Evolutionary conservation across 1,140 invertebrate genomes (phyloP).

Genomic region (Ctenoplectra terminalis): DNA sequence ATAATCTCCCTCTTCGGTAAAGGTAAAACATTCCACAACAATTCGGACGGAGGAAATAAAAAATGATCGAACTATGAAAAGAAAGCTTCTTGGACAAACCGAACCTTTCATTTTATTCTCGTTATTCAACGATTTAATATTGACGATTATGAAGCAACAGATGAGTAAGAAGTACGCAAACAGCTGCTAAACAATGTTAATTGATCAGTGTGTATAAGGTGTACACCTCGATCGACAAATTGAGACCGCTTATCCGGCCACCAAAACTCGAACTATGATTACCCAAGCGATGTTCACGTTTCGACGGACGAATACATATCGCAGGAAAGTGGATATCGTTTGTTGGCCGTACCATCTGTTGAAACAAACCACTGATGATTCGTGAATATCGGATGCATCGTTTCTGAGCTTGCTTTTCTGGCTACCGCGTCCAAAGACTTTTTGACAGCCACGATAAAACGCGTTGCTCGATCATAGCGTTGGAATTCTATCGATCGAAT

Average conservation of each 20-base stretch:
- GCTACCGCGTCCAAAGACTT: background rate
- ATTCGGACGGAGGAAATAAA: too few species aligned
- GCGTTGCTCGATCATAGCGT: background rate
- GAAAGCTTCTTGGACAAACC: too few species aligned
- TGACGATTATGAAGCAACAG: too few species aligned
- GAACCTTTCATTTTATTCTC: too few species aligned
- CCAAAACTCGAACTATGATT: background rate
- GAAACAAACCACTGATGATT: background rate
- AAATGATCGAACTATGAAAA: too few species aligned
- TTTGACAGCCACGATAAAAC: background rate
- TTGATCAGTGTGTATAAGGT: background rate
- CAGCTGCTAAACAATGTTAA: too few species aligned
- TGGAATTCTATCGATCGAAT: too few species aligned
- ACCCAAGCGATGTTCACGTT: background rate
- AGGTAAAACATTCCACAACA: too few species aligned
- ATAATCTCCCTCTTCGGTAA: too few species aligned
- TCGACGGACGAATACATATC: conserved; percentile 6
- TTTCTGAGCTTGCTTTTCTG: background rate
- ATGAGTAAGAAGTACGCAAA: too few species aligned
- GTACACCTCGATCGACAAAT: conserved; percentile 9
- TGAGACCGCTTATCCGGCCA: background rate
- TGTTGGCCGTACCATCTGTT: background rate
- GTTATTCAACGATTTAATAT: too few species aligned
- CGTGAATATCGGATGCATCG: background rate
- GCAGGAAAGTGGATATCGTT: conserved; percentile 11